These are phyloP conservation scores for Dromiciops gliroides DNA, from an alignment of 2,113 vertebrate species.

Conservation along the genomic window DNA sequence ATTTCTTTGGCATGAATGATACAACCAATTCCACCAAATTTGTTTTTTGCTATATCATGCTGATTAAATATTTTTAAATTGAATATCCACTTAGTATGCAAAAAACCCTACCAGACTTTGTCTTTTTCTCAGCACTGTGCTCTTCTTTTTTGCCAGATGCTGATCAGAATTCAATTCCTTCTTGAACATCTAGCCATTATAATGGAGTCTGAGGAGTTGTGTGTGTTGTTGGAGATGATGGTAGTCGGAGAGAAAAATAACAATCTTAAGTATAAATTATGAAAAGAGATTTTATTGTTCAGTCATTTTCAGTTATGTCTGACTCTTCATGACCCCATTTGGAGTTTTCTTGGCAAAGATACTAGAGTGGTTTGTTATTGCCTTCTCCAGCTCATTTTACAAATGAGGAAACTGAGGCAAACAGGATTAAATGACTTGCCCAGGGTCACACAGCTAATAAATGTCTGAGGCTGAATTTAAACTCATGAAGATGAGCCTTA, in stretches of 20 bases:
- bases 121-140: not conserved
- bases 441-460: not conserved
- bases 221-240: not conserved
- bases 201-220: not conserved
- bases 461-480: not conserved
- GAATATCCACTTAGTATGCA: not conserved
- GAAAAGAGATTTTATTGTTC: not conserved
- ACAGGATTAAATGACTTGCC: not conserved
- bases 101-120: not conserved
- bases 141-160: too few relatives aligned
- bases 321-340: not conserved
- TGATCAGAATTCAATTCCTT: not conserved
- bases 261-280: not conserved
- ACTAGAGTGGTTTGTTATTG: not conserved
- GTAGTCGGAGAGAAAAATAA: not conserved
- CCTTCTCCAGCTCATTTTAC: not conserved
- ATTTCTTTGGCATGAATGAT: not conserved
- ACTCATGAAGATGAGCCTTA: not conserved
- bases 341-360: not conserved
- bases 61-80: not conserved
- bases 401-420: not conserved
- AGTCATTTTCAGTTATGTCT: not conserved
- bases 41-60: not conserved
- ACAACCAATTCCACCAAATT: not conserved
- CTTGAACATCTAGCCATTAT: not conserved